Conservation (phyloP, 2,113 vertebrate genomes). For the Coptodon bakossiorum region DNA sequence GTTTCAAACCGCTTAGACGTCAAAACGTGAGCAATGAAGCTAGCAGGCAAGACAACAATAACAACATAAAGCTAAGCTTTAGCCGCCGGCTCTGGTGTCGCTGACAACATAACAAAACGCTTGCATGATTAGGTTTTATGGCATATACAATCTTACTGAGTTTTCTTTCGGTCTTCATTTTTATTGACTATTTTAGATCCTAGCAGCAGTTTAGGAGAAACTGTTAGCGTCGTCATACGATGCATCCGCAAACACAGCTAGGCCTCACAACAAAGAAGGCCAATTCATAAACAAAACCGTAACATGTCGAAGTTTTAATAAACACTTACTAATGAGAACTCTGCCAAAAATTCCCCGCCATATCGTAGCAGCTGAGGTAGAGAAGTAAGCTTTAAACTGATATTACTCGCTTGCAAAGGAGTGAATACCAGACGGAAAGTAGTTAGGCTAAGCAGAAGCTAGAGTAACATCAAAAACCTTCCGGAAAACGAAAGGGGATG, state of each 20-base stretch:
- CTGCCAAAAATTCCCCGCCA: conserved; percentile 81
- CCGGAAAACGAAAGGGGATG: not conserved
- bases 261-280: conserved; percentile 44
- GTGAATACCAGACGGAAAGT: not conserved
- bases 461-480: not conserved
- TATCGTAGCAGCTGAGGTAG: conserved; percentile 52
- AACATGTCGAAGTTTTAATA: not conserved
- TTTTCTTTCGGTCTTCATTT: not conserved
- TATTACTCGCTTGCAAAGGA: not conserved
- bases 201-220: not conserved
- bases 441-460: not conserved
- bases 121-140: not conserved
- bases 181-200: not conserved
- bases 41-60: not conserved
- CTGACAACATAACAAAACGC: fast-evolving
- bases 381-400: not conserved
- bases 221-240: not conserved
- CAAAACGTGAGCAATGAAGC: not conserved
- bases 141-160: not conserved
- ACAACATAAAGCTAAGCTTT: not conserved
- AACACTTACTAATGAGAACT: conserved; percentile 78
- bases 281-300: not conserved
- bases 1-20: not conserved
- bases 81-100: not conserved
- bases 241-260: not conserved